These are phyloP conservation scores for Tenthredo amoena DNA, from an alignment of 2,888 invertebrate genomes.

Conservation along the genomic window DNA sequence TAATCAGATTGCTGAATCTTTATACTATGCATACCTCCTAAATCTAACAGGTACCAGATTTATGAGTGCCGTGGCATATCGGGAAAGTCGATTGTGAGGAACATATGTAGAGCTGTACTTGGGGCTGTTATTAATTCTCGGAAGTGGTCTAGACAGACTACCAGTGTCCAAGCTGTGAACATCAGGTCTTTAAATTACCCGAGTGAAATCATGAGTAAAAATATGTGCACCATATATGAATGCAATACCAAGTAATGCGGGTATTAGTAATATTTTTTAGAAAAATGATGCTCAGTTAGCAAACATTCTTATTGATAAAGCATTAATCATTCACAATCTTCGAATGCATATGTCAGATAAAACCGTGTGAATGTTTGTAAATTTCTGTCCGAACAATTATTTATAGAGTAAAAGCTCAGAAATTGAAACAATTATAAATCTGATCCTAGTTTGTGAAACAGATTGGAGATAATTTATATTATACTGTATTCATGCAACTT, in stretches of 20 bases:
- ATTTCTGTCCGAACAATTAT: background rate
- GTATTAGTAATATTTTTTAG: background rate
- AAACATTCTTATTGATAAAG: background rate
- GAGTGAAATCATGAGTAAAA: background rate
- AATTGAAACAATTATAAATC: background rate
- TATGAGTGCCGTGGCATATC: conserved; percentile 69
- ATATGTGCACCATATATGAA: background rate
- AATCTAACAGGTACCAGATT: conserved; percentile 70
- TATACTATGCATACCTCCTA: conserved; percentile 60
- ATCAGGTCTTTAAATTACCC: conserved; percentile 50
- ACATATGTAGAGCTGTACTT: conserved; percentile 69
- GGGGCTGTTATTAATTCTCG: conserved; percentile 30
- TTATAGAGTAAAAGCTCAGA: background rate
- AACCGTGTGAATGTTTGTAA: background rate
- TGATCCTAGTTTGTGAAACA: background rate
- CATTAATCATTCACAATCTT: conserved; percentile 1
- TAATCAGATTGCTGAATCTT: background rate
- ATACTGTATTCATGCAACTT: background rate
- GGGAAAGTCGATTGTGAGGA: conserved; percentile 69
- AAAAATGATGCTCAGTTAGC: background rate
- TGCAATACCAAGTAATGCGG: background rate
- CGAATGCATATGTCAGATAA: background rate
- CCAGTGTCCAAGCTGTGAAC: conserved; percentile 49
- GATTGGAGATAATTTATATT: background rate
- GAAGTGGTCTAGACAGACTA: conserved; percentile 47